A percentile compares a stretch with the other conserved stretches of the same genome.
These are phyloP conservation scores for Takifugu ocellatus DNA, from an alignment of 2,797 vertebrate genomes.

Conservation along the genomic window DNA sequence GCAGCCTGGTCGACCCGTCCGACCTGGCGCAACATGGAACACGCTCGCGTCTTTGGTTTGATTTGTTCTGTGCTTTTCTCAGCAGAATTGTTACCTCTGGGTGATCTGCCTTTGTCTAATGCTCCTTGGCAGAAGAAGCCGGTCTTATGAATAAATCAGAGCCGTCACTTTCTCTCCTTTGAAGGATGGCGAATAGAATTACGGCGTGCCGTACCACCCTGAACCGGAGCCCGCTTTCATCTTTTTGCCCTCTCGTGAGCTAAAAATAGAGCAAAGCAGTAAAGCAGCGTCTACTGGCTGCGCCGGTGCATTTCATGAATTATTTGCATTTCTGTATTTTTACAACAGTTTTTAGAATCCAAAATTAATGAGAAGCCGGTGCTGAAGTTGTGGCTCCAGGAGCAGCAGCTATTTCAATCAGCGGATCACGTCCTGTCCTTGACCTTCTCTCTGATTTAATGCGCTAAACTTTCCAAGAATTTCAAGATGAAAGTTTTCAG, in stretches of 20 bases:
- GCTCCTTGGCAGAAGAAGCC: constrained; percentile 58
- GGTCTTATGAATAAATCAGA: constrained; percentile 76
- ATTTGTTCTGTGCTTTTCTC: constrained; percentile 66
- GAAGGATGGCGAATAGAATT: constrained; percentile 66
- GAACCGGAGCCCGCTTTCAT: constrained; percentile 50
- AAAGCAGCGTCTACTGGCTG: constrained; percentile 33
- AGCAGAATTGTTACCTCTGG: constrained; percentile 59
- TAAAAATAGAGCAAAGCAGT: constrained; percentile 39
- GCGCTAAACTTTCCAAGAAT: constrained; percentile 14
- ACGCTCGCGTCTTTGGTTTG: constrained; percentile 30
- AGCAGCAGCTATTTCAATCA: neutral
- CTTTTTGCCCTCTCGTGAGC: constrained; percentile 18
- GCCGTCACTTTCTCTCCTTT: constrained; percentile 61
- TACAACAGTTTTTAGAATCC: constrained; percentile 40
- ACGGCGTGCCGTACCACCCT: constrained; percentile 57
- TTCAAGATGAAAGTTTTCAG: neutral
- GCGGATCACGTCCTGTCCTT: neutral
- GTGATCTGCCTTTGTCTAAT: constrained; percentile 64
- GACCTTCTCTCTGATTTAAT: no score
- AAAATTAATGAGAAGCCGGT: constrained; percentile 47
- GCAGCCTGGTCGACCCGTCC: constrained; percentile 19
- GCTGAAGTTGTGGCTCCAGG: constrained; percentile 34
- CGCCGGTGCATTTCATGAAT: constrained; percentile 50
- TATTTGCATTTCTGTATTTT: constrained; percentile 29
- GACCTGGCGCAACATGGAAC: constrained; percentile 19